Evolutionary conservation across 2,113 vertebrate species (phyloP).

Genomic region (Chrysochloris asiatica): DNA sequence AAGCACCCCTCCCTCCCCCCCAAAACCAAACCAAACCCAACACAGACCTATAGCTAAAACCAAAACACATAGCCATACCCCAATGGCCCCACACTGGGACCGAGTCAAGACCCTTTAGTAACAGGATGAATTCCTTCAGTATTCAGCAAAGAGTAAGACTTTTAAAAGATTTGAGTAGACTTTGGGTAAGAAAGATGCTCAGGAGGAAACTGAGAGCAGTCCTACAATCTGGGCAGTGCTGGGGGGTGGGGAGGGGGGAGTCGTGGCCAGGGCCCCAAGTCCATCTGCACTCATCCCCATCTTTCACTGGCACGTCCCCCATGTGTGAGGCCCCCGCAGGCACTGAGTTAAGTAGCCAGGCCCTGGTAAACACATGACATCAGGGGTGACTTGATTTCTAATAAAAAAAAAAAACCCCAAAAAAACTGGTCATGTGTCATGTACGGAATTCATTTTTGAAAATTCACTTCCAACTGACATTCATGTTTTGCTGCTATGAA

Average conservation of each 20-base stretch:
- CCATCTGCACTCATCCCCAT: background rate
- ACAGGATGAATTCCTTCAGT: slow-evolving; percentile 26
- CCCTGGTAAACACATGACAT: background rate
- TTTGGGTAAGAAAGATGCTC: background rate
- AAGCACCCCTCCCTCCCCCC: no score
- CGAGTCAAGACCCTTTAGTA: background rate
- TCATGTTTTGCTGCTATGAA: background rate
- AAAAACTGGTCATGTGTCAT: background rate
- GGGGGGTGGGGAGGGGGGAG: background rate
- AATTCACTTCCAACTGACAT: background rate
- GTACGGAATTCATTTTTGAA: background rate
- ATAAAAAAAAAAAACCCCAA: background rate
- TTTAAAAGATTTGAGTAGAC: background rate
- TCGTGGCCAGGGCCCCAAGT: background rate
- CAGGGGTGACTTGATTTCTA: slow-evolving; percentile 27
- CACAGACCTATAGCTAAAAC: no score
- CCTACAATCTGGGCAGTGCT: background rate
- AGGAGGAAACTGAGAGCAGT: background rate
- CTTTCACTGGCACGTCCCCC: background rate
- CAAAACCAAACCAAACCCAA: no score
- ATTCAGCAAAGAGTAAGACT: background rate
- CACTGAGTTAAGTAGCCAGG: no score
- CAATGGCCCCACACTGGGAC: background rate
- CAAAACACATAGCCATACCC: no score
- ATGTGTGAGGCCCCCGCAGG: background rate